phyloP scores from a whole-genome alignment of 2,888 invertebrate species.

The Catocala fraxini region DNA sequence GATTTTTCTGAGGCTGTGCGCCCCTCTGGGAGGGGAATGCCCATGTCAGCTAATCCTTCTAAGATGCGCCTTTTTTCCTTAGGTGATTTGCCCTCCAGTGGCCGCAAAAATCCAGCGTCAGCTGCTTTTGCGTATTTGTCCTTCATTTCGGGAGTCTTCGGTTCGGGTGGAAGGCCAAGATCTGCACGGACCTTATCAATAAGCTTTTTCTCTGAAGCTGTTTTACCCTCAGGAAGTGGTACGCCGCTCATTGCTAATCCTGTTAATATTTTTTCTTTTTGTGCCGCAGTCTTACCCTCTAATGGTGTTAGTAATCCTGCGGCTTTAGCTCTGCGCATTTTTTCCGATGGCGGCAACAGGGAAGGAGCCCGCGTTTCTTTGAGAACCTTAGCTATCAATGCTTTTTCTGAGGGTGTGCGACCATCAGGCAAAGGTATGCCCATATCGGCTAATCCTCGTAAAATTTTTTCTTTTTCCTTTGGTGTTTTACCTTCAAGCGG shows the following conservation, averaged over 20 bases:
- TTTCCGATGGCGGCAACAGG: no score
- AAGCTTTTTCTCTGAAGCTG: constrained; percentile 46
- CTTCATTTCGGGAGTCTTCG: constrained; percentile 32
- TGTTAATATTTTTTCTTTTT: constrained; percentile 1
- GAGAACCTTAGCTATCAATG: no score
- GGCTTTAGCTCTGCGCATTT: constrained; percentile 45
- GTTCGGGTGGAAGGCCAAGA: constrained; percentile 38
- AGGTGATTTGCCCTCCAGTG: constrained; percentile 16
- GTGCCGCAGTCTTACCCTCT: no score
- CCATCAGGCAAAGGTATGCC: no score
- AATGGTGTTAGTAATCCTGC: constrained; percentile 8
- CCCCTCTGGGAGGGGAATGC: constrained; percentile 37
- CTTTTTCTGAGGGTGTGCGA: no score
- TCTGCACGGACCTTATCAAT: constrained; percentile 38
- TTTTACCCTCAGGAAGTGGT: constrained; percentile 31
- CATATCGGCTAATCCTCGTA: constrained; percentile 23
- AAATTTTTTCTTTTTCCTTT: constrained; percentile 29
- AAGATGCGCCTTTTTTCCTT: constrained; percentile 31
- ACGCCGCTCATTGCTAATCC: background rate
- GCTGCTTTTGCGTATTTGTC: constrained; percentile 47
- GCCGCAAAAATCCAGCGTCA: constrained; percentile 10
- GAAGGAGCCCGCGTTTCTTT: no score
- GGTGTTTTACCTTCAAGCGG: constrained; percentile 21
- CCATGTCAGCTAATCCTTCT: constrained; percentile 22
- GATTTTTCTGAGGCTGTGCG: constrained; percentile 6